phyloP scores from a whole-genome alignment of 2,888 invertebrate genomes.

The Frankliniella intonsa region DNA sequence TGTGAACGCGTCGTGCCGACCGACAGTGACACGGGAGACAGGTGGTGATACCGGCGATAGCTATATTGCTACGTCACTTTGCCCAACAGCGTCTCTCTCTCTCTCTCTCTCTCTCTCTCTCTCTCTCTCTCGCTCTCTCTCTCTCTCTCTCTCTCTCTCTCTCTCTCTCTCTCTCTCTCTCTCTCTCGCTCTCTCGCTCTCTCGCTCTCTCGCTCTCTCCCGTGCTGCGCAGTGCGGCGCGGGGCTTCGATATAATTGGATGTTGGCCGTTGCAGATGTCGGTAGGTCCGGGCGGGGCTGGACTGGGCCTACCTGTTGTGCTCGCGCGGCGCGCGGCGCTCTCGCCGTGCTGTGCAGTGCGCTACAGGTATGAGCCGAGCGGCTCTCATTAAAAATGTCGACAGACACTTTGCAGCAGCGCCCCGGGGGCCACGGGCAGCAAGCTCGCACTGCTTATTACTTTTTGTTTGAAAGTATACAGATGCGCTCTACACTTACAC shows the following conservation, averaged over 20 bases:
- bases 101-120: slow-evolving; percentile 28
- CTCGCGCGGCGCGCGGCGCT: too few relatives aligned
- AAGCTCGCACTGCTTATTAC: neutral
- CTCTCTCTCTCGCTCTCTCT: slow-evolving; percentile 32
- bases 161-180: slow-evolving; percentile 34
- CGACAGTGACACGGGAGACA: too few relatives aligned
- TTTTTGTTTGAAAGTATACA: neutral
- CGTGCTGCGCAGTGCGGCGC: neutral
- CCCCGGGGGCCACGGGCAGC: neutral
- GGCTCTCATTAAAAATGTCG: slow-evolving; percentile 16
- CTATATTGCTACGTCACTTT: too few relatives aligned
- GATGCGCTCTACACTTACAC: too few relatives aligned
- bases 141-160: neutral
- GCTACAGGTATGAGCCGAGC: neutral
- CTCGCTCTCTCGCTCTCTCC: slow-evolving; percentile 24
- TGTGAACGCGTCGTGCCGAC: too few relatives aligned
- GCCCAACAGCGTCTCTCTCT: neutral
- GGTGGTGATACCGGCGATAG: too few relatives aligned
- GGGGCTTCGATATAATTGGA: slow-evolving; percentile 14
- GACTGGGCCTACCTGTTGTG: too few relatives aligned
- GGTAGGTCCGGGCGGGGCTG: neutral
- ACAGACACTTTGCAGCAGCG: neutral
- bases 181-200: slow-evolving; percentile 25
- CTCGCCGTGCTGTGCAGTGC: too few relatives aligned
- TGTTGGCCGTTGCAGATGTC: neutral